phyloP scores from a whole-genome alignment of 2,797 vertebrate genomes.

The Xenops minutus region DNA sequence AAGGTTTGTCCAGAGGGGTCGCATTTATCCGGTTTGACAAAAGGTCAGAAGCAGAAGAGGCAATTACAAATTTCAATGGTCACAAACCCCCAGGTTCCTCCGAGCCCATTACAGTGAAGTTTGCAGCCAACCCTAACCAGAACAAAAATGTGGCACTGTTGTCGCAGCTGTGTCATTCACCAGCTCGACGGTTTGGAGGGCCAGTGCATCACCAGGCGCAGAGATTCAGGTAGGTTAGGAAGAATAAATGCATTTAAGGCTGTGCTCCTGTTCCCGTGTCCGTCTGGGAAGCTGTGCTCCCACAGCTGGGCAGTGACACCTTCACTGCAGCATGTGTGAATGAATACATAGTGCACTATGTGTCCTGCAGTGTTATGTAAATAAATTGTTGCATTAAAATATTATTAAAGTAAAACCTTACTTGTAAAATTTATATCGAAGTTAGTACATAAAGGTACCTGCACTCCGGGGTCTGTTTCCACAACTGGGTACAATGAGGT shows the following conservation, averaged over 20 bases:
- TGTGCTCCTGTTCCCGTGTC: neutral
- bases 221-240: conserved; percentile 89
- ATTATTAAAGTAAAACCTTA: neutral
- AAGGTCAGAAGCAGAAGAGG: conserved; percentile 94
- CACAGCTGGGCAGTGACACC: neutral
- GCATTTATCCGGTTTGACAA: conserved; percentile 98
- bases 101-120: conserved; percentile 96
- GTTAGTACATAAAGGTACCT: neutral
- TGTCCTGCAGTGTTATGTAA: conserved; percentile 18
- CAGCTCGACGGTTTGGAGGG: conserved; percentile 91
- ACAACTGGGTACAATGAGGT: neutral
- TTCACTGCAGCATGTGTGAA: neutral
- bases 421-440: neutral
- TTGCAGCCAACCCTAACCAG: conserved; percentile 97
- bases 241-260: conserved; percentile 11
- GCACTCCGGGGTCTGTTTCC: neutral
- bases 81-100: conserved; percentile 92
- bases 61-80: conserved; percentile 94
- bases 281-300: neutral
- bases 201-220: conserved; percentile 97
- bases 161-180: conserved; percentile 96
- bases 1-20: conserved; percentile 94
- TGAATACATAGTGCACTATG: neutral
- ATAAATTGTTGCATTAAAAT: conserved; percentile 32
- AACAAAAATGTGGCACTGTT: conserved; percentile 93